These are phyloP conservation scores for Drosophila lacteicornis DNA, from an alignment of 1,140 invertebrate species.

Conservation along the genomic window DNA sequence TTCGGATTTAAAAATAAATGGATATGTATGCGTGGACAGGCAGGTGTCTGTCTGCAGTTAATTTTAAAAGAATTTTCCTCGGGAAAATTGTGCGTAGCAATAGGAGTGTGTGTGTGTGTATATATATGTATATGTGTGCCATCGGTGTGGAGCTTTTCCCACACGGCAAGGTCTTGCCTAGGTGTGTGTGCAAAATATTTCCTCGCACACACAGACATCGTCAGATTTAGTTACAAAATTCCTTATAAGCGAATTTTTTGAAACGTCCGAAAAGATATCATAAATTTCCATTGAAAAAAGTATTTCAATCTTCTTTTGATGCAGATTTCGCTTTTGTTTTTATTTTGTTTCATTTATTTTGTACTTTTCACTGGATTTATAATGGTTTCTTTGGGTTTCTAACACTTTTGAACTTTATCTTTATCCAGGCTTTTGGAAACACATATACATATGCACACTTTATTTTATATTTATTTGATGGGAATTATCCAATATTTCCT, in stretches of 20 bases:
- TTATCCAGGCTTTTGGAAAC: constrained; percentile 26
- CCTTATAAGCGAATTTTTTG: constrained; percentile 81
- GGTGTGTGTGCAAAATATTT: constrained; percentile 64
- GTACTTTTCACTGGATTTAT: constrained; percentile 32
- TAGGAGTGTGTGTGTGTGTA: constrained; percentile 45
- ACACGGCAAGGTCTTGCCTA: constrained; percentile 10
- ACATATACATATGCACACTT: constrained; percentile 71
- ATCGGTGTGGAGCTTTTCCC: constrained; percentile 57
- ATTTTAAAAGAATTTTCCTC: constrained; percentile 67
- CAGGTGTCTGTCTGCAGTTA: constrained; percentile 82
- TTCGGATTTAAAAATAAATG: constrained; percentile 74
- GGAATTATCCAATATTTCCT: constrained; percentile 16
- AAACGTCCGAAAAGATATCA: constrained; percentile 54
- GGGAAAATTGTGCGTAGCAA: constrained; percentile 70
- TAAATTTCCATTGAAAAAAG: constrained; percentile 23
- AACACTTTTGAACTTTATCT: constrained; percentile 11
- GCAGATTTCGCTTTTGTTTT: constrained; percentile 14
- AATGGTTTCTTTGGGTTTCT: not conserved
- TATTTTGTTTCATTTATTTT: constrained; percentile 3
- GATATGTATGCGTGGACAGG: constrained; percentile 46
- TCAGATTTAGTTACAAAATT: constrained; percentile 84
- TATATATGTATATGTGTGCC: constrained; percentile 56
- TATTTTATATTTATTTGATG: constrained; percentile 16
- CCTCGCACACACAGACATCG: constrained; percentile 30
- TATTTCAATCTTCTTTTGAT: not conserved